These are phyloP conservation scores for Diadophis punctatus DNA, from an alignment of 2,113 vertebrate species.

Conservation along the genomic window DNA sequence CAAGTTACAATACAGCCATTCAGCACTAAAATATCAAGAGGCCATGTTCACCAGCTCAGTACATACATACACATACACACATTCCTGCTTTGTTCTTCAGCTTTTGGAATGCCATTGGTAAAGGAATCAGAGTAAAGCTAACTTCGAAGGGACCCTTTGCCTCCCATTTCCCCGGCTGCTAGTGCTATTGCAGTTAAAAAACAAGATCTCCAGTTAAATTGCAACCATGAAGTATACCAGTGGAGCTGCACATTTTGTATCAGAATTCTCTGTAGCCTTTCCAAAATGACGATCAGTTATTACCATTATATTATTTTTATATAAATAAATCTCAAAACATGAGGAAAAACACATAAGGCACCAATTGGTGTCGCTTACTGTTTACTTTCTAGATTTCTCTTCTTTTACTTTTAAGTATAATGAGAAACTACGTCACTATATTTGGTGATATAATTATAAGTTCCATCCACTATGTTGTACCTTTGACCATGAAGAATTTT, in stretches of 20 bases:
- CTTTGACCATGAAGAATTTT: neutral
- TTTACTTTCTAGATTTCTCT: neutral
- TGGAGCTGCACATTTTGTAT: neutral
- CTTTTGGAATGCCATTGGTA: slow-evolving; percentile 27
- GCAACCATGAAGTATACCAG: neutral
- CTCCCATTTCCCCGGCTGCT: neutral
- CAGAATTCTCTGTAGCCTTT: neutral
- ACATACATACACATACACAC: neutral
- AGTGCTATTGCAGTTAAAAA: neutral
- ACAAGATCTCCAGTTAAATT: neutral
- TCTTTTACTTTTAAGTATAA: neutral
- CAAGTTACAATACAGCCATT: slow-evolving; percentile 29
- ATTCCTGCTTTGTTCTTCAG: slow-evolving; percentile 31
- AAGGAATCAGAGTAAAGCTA: slow-evolving; percentile 23
- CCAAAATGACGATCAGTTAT: slow-evolving; percentile 2
- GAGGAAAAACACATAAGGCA: neutral
- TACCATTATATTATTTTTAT: neutral
- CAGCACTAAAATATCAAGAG: slow-evolving; percentile 31
- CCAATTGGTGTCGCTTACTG: neutral
- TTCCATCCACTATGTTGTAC: neutral
- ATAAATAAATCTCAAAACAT: slow-evolving; percentile 10
- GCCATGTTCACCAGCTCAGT: neutral
- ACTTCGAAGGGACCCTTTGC: slow-evolving; percentile 8
- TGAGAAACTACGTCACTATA: slow-evolving; percentile 6
- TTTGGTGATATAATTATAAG: slow-evolving; percentile 3